A percentile compares a stretch with the other conserved stretches of the same genome.
These are phyloP conservation scores for Rhopalosiphum nymphaeae DNA, from an alignment of 2,888 invertebrate genomes.

Conservation along the genomic window DNA sequence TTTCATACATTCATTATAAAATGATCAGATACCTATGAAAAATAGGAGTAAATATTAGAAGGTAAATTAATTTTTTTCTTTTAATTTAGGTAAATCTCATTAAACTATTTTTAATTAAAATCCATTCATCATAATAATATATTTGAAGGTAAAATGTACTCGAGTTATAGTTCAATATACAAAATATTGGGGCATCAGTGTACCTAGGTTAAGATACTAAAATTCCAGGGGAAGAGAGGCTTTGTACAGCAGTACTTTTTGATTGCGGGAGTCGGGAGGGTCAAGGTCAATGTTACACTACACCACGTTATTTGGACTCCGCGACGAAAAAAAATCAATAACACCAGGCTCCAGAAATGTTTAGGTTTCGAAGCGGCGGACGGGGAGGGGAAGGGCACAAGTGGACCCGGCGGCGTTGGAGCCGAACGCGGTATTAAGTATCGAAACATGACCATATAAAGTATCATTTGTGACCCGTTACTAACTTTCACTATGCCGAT, in stretches of 20 bases:
- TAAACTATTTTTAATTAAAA: not conserved
- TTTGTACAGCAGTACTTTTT: not conserved
- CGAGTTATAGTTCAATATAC: not conserved
- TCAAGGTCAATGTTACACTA: slow-evolving; percentile 60
- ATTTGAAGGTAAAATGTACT: not conserved
- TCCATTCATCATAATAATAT: not conserved
- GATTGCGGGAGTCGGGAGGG: not conserved
- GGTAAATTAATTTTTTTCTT: not conserved
- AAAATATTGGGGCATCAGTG: not conserved
- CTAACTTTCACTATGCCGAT: slow-evolving; percentile 35
- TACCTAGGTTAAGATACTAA: not conserved
- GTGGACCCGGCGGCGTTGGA: not conserved
- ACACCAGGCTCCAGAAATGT: not conserved
- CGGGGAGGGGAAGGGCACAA: not conserved
- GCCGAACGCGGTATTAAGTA: not conserved
- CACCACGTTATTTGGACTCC: slow-evolving; percentile 13
- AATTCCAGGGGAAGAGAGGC: not conserved
- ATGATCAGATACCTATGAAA: too few relatives aligned
- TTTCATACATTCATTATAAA: too few relatives aligned
- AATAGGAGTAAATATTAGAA: too few relatives aligned
- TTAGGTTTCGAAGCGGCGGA: not conserved
- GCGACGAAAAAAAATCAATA: slow-evolving; percentile 45
- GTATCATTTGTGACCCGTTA: not conserved
- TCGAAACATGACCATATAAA: slow-evolving; percentile 37
- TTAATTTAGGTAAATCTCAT: not conserved